A percentile compares a stretch with the other conserved stretches of the same genome.
phyloP scores from a whole-genome alignment of 2,888 invertebrate species.

The Trachelus tabidus region DNA sequence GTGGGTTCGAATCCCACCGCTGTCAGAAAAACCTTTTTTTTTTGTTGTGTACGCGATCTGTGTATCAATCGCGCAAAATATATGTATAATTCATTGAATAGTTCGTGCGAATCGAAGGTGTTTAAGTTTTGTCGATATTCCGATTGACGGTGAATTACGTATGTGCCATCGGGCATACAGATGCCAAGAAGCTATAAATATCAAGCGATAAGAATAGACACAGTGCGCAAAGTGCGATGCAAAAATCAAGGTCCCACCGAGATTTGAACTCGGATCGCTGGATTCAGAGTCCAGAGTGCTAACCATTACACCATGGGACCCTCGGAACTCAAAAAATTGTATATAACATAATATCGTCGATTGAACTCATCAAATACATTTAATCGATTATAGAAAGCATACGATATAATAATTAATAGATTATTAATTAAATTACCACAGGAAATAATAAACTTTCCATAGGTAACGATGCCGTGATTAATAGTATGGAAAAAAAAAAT shows the following conservation, averaged over 20 bases:
- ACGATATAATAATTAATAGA: neutral
- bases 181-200: neutral
- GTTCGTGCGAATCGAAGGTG: neutral
- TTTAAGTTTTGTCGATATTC: neutral
- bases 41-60: conserved; percentile 13
- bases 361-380: neutral
- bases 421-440: neutral
- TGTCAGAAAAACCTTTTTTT: conserved; percentile 60
- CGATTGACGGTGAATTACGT: neutral
- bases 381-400: neutral
- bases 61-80: neutral
- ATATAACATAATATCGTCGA: neutral
- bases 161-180: neutral
- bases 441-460: neutral
- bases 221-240: neutral
- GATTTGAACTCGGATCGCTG: conserved; percentile 27
- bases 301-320: conserved; percentile 26
- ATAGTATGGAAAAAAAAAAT: neutral
- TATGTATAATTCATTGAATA: neutral
- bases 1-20: conserved; percentile 75
- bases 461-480: neutral
- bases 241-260: conserved; percentile 20
- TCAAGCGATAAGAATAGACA: neutral
- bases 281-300: conserved; percentile 28
- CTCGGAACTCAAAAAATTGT: neutral